Percentiles rank a stretch among this genome's conserved stretches.
Conservation (phyloP, 2,113 vertebrate species). For the Pithys albifrons region DNA sequence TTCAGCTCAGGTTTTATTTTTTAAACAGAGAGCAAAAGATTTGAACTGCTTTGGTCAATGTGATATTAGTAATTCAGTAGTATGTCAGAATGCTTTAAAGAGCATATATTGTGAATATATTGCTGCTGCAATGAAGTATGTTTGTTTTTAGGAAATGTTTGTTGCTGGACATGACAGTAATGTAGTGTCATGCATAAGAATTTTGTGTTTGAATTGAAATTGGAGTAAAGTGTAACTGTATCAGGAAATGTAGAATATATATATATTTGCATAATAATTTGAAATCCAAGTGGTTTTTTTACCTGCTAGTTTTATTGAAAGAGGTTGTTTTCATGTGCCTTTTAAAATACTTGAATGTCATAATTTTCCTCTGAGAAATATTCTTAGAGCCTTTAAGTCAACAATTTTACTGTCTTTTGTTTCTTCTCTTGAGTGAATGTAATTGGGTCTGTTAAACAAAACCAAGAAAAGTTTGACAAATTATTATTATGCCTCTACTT, state of each 20-base stretch:
- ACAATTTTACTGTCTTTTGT: background rate
- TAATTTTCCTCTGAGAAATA: background rate
- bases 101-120: background rate
- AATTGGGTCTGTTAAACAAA: background rate
- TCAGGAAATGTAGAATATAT: background rate
- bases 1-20: background rate
- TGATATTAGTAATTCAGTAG: background rate
- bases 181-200: background rate
- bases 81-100: background rate
- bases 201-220: background rate
- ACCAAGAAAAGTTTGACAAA: background rate
- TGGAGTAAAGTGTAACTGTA: background rate
- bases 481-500: background rate
- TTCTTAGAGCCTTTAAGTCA: background rate
- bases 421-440: background rate
- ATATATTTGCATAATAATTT: background rate
- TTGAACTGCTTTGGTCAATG: background rate
- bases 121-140: background rate
- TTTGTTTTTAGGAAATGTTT: background rate
- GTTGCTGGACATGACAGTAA: background rate
- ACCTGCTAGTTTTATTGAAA: background rate
- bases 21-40: background rate
- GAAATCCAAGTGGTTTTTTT: background rate
- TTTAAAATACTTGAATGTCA: background rate
- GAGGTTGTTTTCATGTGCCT: background rate